Conservation (phyloP, 2,888 invertebrate genomes). For the Sturmia bella region DNA sequence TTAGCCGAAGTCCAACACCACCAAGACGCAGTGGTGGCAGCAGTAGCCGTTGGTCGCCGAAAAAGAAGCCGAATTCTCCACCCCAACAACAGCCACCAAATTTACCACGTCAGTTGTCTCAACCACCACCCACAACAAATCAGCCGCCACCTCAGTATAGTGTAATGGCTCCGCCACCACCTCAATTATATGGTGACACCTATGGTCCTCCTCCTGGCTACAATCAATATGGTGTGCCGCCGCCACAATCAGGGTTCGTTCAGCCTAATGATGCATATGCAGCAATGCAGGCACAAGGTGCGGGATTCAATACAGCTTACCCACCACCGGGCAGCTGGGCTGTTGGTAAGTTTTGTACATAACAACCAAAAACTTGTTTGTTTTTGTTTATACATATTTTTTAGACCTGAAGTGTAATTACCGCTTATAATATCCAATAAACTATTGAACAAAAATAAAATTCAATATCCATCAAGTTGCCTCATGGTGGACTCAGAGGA, state of each 20-base stretch:
- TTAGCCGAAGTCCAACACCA: constrained; percentile 75
- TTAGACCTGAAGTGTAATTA: too few relatives aligned
- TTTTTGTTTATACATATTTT: too few relatives aligned
- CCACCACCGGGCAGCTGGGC: constrained; percentile 78
- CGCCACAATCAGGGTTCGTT: constrained; percentile 74
- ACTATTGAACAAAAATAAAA: too few relatives aligned
- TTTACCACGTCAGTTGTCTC: constrained; percentile 59
- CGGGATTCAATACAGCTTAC: constrained; percentile 76
- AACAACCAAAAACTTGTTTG: neutral
- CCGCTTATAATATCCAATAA: too few relatives aligned
- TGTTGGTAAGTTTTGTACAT: constrained; percentile 70
- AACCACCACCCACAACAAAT: constrained; percentile 68
- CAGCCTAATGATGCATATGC: constrained; percentile 71
- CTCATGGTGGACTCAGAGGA: too few relatives aligned
- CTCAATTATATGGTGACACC: constrained; percentile 75
- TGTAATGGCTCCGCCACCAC: constrained; percentile 75
- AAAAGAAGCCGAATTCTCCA: constrained; percentile 75
- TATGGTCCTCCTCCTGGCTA: constrained; percentile 74
- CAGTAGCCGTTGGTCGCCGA: constrained; percentile 79
- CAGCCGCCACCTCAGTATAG: constrained; percentile 73
- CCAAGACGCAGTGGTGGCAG: constrained; percentile 74
- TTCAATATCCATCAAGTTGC: too few relatives aligned
- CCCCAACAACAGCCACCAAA: constrained; percentile 73
- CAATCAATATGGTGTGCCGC: constrained; percentile 76
- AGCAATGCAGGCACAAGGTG: constrained; percentile 74